Base-by-base conservation (phyloP, 1,140 invertebrate species). In the Polypedilum pembai region DNA sequence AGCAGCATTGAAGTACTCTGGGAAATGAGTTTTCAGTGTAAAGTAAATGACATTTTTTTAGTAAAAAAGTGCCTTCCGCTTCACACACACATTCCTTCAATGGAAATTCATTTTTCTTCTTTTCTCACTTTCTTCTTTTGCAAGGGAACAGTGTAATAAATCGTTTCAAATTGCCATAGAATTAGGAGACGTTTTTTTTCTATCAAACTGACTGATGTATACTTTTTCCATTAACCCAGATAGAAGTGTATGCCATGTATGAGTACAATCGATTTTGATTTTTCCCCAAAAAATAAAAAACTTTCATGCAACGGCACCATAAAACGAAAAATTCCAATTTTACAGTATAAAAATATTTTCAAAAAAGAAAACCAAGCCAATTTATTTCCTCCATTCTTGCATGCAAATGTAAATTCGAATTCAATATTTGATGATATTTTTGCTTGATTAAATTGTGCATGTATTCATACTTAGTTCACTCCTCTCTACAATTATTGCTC, bases 1-100 rank as follows among this genome's bases (percentile, higher is more conserved):
- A 56, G 8, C 3, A 56, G 45, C 12, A 56, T 12, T 56, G 45
- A 56, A 33, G 45, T 12, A 56, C 45, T 56, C n/a, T 56, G 45
- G 45, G 45, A 56, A 56, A 56, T 56, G 45, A 56, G n/a, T 56
- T 56, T 56, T 56, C 45, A n/a, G 12, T 56, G 45, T 56, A n/a
- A 56, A 56, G 45, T 56, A 56, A 56, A 56, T 56, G 45, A 56
- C 45, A 56, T n/a, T 56, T 56, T 45, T 56, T 56, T n/a, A 56
- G 45, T 45, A 45, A 8, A 45, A 8, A 8, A 8, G 8, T 45
- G 41, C 8, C 41, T 45, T 45, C 15, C 15, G 15, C 8, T 45
- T 12, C n/a, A 56, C 12, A 56, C n/a, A 56, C 10, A 56, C 45
- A n/a, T 56, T 56, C 45, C 12, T 56, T 56, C 45, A 56, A 56